phyloP scores from a whole-genome alignment of 2,888 invertebrate species.

The Mythimna lalbum region DNA sequence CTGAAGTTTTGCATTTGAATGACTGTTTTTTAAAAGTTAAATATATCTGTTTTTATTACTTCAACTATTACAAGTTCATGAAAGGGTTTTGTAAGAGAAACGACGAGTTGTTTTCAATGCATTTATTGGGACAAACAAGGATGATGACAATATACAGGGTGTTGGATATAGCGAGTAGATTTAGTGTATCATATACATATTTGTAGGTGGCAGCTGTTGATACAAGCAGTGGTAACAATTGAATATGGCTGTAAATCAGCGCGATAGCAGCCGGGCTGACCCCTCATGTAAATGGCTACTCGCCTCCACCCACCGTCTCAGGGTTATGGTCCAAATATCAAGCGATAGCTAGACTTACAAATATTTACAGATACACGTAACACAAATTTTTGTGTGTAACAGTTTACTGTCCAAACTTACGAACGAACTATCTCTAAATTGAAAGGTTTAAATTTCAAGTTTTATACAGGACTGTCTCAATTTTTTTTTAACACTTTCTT shows the following conservation, averaged over 20 bases:
- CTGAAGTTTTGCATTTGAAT: constrained; percentile 56
- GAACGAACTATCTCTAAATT: too few relatives aligned
- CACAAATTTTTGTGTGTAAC: not conserved
- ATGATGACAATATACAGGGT: constrained; percentile 45
- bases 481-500: too few relatives aligned
- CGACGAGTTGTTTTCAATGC: constrained; percentile 30
- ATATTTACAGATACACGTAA: constrained; percentile 8
- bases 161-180: constrained; percentile 57
- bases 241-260: constrained; percentile 88
- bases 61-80: constrained; percentile 17
- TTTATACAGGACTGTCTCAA: too few relatives aligned
- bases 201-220: constrained; percentile 85
- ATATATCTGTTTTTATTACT: constrained; percentile 33
- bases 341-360: constrained; percentile 62
- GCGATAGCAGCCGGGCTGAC: constrained; percentile 84
- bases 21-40: constrained; percentile 42
- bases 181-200: constrained; percentile 77
- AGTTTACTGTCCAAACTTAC: too few relatives aligned
- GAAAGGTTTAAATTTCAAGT: too few relatives aligned
- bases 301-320: constrained; percentile 76
- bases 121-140: constrained; percentile 52
- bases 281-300: constrained; percentile 85
- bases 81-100: constrained; percentile 39
- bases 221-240: constrained; percentile 87
- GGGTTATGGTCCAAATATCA: constrained; percentile 71